These are phyloP conservation scores for Geotrypetes seraphini DNA, from an alignment of 2,797 vertebrate species.

Conservation along the genomic window DNA sequence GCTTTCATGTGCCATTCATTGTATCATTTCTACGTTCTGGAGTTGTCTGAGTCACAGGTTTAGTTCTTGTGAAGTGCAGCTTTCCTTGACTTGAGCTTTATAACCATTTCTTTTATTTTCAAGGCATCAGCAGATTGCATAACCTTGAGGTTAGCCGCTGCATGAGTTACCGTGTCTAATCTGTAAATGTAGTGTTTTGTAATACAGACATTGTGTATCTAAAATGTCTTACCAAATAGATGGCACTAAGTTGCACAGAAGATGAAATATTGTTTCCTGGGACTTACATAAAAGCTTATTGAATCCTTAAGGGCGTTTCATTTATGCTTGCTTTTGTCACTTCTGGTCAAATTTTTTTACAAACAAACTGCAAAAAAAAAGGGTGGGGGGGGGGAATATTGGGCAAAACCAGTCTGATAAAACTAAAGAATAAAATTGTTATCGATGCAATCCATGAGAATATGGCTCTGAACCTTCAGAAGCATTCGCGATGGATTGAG, in stretches of 20 bases:
- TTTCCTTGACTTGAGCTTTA: conserved; percentile 11
- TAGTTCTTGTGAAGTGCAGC: not conserved
- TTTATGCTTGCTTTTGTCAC: conserved; percentile 17
- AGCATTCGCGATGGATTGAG: too few species aligned
- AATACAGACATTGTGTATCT: conserved; percentile 18
- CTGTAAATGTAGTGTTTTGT: conserved; percentile 35
- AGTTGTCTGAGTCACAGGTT: conserved; percentile 11
- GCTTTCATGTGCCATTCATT: conserved; percentile 4
- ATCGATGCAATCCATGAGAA: too few species aligned
- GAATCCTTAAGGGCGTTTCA: conserved; percentile 8
- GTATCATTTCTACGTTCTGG: conserved; percentile 8
- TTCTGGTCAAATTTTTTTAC: conserved; percentile 11
- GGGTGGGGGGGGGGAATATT: too few species aligned
- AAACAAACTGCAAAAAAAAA: conserved; percentile 12
- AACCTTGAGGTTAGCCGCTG: conserved; percentile 32
- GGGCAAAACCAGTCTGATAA: too few species aligned
- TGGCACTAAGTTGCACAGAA: conserved; percentile 27
- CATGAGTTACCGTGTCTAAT: conserved; percentile 11
- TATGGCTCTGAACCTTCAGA: too few species aligned
- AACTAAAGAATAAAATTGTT: too few species aligned
- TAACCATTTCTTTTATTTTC: conserved; percentile 10
- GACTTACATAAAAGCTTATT: not conserved
- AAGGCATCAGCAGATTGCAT: conserved; percentile 14
- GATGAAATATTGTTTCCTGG: conserved; percentile 25
- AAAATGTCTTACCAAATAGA: conserved; percentile 19